A percentile compares a stretch with the other conserved stretches of the same genome.
Conservation (phyloP, 2,888 invertebrate genomes). For the Drosophila mulleri region DNA sequence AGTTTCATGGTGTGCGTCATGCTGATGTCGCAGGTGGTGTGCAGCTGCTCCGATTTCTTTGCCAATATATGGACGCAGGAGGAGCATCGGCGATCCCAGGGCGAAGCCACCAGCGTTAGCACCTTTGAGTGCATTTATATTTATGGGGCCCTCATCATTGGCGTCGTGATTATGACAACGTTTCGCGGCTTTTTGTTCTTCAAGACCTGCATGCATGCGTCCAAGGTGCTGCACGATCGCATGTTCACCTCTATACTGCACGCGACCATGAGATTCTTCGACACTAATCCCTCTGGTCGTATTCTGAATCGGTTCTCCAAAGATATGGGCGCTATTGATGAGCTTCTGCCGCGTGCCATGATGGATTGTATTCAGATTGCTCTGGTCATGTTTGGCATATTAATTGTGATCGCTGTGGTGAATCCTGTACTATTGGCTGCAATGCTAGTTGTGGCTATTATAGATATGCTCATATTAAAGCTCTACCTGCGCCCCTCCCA, state of each 20-base stretch:
- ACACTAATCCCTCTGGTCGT: constrained; percentile 91
- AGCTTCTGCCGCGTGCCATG: constrained; percentile 86
- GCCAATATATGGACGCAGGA: constrained; percentile 87
- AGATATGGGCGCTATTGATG: constrained; percentile 89
- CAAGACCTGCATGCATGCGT: constrained; percentile 90
- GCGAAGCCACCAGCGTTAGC: constrained; percentile 78
- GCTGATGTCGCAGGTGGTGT: constrained; percentile 86
- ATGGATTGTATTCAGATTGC: constrained; percentile 86
- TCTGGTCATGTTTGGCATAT: constrained; percentile 89
- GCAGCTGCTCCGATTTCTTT: constrained; percentile 88
- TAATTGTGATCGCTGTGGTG: constrained; percentile 90
- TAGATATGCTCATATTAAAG: constrained; percentile 88
- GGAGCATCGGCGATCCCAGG: constrained; percentile 80
- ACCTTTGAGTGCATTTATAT: constrained; percentile 84
- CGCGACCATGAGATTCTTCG: constrained; percentile 94
- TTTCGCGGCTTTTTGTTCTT: constrained; percentile 90
- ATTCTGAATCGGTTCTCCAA: constrained; percentile 92
- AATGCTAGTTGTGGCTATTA: constrained; percentile 87
- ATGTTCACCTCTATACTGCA: constrained; percentile 93
- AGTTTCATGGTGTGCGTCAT: constrained; percentile 85
- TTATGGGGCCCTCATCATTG: constrained; percentile 83
- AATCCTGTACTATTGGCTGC: constrained; percentile 89
- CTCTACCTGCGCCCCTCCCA: constrained; percentile 91
- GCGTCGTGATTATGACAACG: constrained; percentile 85
- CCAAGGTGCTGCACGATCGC: constrained; percentile 91